Conservation (phyloP, 1,140 invertebrate genomes). For the Druon quercuslanigerum region DNA sequence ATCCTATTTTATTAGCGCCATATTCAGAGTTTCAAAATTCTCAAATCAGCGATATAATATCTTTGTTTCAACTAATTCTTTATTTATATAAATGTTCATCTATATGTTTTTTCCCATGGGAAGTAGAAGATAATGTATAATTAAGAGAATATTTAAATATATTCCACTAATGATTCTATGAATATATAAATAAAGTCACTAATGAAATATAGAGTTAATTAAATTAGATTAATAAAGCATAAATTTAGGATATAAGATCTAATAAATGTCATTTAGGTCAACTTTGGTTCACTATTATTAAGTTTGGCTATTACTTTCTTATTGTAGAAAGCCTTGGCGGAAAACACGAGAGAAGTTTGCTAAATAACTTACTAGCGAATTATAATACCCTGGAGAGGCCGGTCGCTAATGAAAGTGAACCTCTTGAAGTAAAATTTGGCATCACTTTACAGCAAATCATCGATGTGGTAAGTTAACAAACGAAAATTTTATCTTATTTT, state of each 20-base stretch:
- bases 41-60: too few relatives aligned
- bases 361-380: conserved; percentile 91
- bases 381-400: conserved; percentile 98
- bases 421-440: conserved; percentile 95
- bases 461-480: conserved; percentile 90
- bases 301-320: conserved; percentile 52
- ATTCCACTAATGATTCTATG: too few relatives aligned
- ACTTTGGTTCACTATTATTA: conserved; percentile 10
- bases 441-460: conserved; percentile 99
- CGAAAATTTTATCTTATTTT: conserved; percentile 19
- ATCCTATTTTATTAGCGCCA: too few relatives aligned
- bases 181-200: too few relatives aligned
- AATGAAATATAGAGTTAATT: too few relatives aligned
- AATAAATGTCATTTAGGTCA: background rate
- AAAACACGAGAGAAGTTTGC: conserved; percentile 90
- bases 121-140: too few relatives aligned
- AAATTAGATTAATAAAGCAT: background rate
- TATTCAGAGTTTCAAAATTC: too few relatives aligned
- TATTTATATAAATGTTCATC: too few relatives aligned
- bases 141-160: too few relatives aligned
- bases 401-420: conserved; percentile 94
- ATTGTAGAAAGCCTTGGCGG: conserved; percentile 86
- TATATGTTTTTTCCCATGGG: too few relatives aligned
- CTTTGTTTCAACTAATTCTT: too few relatives aligned
- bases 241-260: background rate